Evolutionary conservation across 2,797 vertebrate genomes (phyloP), one percentile per base, ranked within the genome.

Genomic region (Parambassis ranga): DNA sequence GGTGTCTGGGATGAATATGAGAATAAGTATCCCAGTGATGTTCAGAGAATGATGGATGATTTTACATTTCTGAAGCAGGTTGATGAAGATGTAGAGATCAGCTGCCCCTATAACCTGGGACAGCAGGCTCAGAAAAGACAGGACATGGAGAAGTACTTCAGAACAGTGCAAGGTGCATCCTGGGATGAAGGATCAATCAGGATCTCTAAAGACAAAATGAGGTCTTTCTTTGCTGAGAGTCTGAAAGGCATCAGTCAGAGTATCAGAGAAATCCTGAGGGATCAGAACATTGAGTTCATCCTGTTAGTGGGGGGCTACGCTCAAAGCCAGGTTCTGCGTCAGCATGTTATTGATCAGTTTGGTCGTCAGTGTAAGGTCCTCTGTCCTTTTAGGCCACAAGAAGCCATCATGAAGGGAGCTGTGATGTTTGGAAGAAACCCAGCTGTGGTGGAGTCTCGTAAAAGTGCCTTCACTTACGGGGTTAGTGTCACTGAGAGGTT

Each of bases 71-170:
- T 47, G 22, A 56, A 48, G 26, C n/a, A 26, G 0, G 10, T 0
- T 1, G 42, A 48, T 13, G 24, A 33, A 1, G 42, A 27, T 37
- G 9, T 46, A 0, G 23, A 1, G 0, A 18, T 53, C 14, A 6
- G 0, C 11, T 53, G 60, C 13, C 10, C 47, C 6, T 3, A 0
- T 4, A 15, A 5, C 3, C 33, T 47, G 2, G 11, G 3, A 6
- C 0, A 0, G n/a, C 1, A 47, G 7, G 42, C 23, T 39, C 0
- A 5, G 0, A 0, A 0, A 38, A n/a, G 2, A 1, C 11, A 32
- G 2, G 0, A 2, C 0, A 38, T 48, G n/a, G 49, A 39, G 10
- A 27, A 0, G 3, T 56, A 19, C 35, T 64, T 64, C 51, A 1
- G 55, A 1, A 2, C 4, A 10, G 42, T 48, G 0, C 1, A 0